Base-by-base conservation (phyloP, 2,113 vertebrate species). In the Passerina amoena region DNA sequence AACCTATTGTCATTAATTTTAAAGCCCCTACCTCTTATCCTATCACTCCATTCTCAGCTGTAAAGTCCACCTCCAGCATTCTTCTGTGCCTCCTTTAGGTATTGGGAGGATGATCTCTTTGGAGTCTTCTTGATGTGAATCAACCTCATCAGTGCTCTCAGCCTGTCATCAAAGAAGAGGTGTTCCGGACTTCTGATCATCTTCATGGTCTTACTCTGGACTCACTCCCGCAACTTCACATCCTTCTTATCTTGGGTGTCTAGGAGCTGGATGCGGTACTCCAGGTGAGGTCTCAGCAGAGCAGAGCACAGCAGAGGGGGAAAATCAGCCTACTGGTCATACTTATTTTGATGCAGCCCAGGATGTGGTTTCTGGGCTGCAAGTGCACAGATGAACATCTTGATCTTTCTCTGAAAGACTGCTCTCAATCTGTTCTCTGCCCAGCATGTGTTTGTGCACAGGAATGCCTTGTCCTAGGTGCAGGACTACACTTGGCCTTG, bases 121-220 rank as follows among this genome's bases (percentile, higher is more conserved):
- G 30, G 56, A 47, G 8, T 14, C 13, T 48, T 47, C 11, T 63
- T 0, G 0, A 21, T 1, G 1, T 17, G 8, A 21, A 80, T 25
- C 16, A 48, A 48, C 13, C 57, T 56, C 35, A 60, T 27, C 30
- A 54, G 12, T 4, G 2, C 8, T 40, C 20, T 61, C 56, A 54
- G 13, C 6, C 24, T 40, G 24, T 56, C 13, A n/a, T 21, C 20
- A 63, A n/a, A 63, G 18, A 12, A 51, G 13, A 47, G 6, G 3
- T n/a, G 20, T 33, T 47, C 40, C 48, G n/a, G 12, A 28, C 15
- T 51, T 40, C 47, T 54, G 23, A 24, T 47, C 12, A 30, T 40
- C 24, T 47, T 78, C 30, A 35, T 12, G 20, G 24, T 61, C 16
- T n/a, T 70, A 5, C 30, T 20, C 56, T 70, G 12, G 23, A 53